Evolutionary conservation across 2,113 vertebrate species (phyloP).

Genomic region (Ammospiza caudacuta): DNA sequence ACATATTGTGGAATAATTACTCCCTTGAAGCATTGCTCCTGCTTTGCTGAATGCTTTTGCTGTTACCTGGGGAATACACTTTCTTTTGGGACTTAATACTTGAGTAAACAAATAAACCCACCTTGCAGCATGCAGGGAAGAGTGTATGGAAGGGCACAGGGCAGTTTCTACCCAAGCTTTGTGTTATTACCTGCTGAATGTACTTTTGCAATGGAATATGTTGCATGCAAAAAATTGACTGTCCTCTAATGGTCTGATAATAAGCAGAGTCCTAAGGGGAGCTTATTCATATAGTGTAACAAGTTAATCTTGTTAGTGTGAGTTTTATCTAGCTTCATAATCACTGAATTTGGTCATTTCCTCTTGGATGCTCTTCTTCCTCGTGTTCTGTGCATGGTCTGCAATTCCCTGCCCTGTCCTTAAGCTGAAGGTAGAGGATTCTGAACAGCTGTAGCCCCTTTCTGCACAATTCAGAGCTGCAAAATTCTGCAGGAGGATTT

Average conservation of each 20-base stretch:
- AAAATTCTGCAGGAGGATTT: background rate
- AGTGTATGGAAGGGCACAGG: background rate
- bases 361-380: background rate
- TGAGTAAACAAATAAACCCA: background rate
- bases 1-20: fast-evolving
- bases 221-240: background rate
- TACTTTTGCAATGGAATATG: background rate
- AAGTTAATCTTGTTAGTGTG: slow-evolving; percentile 1
- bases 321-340: background rate
- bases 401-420: background rate
- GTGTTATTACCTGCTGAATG: background rate
- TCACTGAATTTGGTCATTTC: slow-evolving; percentile 1
- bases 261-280: slow-evolving; percentile 10
- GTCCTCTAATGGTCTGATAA: background rate
- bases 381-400: background rate
- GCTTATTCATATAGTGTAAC: background rate
- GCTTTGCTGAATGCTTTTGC: background rate
- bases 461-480: background rate
- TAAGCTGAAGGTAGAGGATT: background rate
- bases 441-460: background rate
- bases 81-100: background rate
- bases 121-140: background rate
- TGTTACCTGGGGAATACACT: background rate
- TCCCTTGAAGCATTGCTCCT: background rate
- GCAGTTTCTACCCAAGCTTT: background rate